Evolutionary conservation across 2,113 vertebrate species (phyloP).

Genomic region (Myiozetetes cayanensis): DNA sequence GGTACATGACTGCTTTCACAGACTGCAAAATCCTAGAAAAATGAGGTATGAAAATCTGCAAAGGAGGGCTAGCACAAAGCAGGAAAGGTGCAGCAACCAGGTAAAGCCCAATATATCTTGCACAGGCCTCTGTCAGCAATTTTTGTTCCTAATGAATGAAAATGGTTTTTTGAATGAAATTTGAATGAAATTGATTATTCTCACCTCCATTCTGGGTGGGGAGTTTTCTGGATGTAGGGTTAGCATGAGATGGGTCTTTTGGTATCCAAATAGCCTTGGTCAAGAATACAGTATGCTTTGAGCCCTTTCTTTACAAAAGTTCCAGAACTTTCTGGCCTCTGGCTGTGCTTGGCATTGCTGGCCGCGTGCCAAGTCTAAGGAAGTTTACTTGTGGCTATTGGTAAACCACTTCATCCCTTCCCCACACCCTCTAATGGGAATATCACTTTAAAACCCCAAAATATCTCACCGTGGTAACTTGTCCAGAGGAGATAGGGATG

Average conservation of each 20-base stretch:
- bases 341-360: neutral
- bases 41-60: neutral
- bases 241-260: neutral
- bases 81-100: neutral
- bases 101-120: neutral
- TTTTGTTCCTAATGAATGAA: neutral
- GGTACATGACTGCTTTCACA: neutral
- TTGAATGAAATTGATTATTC: neutral
- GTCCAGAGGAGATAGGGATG: neutral
- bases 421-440: neutral
- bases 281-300: neutral
- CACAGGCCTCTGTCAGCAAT: neutral
- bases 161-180: neutral
- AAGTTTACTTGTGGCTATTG: neutral
- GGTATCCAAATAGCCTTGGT: neutral
- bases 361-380: neutral
- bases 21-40: neutral
- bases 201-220: neutral
- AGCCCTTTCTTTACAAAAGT: neutral
- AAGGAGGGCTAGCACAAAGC: fast-evolving
- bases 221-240: neutral
- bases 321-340: neutral
- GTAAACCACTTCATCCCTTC: neutral
- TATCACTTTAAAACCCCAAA: neutral
- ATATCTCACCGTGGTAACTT: neutral